Conservation (phyloP, 2,888 invertebrate species). For the Xylota segnis region DNA sequence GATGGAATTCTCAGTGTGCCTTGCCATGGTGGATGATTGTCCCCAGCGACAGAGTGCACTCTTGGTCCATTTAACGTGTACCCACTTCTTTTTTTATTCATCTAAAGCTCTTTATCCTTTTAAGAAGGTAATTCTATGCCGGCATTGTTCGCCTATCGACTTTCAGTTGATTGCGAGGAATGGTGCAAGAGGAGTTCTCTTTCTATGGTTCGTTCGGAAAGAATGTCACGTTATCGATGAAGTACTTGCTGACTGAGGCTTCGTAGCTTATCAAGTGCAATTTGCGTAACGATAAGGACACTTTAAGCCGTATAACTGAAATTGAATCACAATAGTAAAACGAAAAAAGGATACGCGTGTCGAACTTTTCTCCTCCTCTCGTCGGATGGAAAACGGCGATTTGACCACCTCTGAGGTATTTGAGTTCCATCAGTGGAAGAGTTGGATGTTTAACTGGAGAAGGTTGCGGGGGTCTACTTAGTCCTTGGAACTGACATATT, state of each 20-base stretch:
- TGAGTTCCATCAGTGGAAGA: neutral
- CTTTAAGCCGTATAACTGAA: conserved; percentile 45
- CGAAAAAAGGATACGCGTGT: conserved; percentile 14
- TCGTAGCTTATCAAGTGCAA: conserved; percentile 57
- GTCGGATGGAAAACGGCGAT: neutral
- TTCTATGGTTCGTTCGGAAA: neutral
- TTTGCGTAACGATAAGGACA: conserved; percentile 67
- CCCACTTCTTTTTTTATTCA: conserved; percentile 21
- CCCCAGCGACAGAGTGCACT: conserved; percentile 28
- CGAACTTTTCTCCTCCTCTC: neutral
- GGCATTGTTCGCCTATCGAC: conserved; percentile 56
- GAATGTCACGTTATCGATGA: conserved; percentile 30
- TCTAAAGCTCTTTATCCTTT: conserved; percentile 61
- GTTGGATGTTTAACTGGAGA: neutral
- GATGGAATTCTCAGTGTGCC: conserved; percentile 28
- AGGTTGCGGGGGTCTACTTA: neutral
- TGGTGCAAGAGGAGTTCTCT: conserved; percentile 1
- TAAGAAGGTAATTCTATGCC: conserved; percentile 65
- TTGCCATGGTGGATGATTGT: conserved; percentile 30
- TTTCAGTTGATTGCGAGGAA: conserved; percentile 12
- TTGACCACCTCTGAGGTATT: neutral
- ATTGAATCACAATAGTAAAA: conserved; percentile 45
- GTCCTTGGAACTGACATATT: neutral
- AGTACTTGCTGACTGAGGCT: conserved; percentile 33
- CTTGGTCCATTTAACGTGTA: conserved; percentile 50